Evolutionary conservation across 1,140 invertebrate species (phyloP), one percentile per base, ranked within the genome.

Genomic region (Drosophila novamexicana): DNA sequence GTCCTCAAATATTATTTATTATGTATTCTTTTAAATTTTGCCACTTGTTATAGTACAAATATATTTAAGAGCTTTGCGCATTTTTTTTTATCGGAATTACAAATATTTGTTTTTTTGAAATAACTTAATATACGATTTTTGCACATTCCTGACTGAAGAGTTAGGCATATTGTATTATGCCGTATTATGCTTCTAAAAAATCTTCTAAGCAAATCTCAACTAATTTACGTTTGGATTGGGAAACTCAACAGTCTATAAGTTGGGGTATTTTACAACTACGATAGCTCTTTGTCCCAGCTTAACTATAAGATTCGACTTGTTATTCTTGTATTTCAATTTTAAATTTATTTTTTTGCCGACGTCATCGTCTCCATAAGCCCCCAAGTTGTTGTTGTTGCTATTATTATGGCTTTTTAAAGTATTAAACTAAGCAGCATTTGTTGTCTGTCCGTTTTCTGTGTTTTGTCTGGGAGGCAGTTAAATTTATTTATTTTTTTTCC

Each of bases 401-500:
- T 72, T 76, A 84, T 79, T 83, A 73, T 84, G 81, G 73, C 81
- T 80, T 83, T 83, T 83, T 84, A 83, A 80, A 77, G 81, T 84
- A 79, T 83, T 83, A 83, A 83, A 79, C 77, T 83, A 84, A 83
- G 81, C 75, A 80, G 81, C 66, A 72, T 76, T 73, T 62, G 66
- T 37, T 45, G 53, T 47, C 40, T 40, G 34, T 68, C 44, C 16
- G 7, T 3, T 49, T 12, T 32, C 58, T 32, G 36, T 34, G 34
- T 34, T 53, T 58, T 14, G 29, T 45, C 32, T 61, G 44, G 36
- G 5, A 52, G 62, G 74, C 69, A 71, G 77, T 58, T 18, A 32
- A 7, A 52, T 29, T 47, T 68, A 14, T 44, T 42, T 12, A 42
- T 52, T 45, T 57, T 18, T 18, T 54, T 22, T 22, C 14, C 7